Evolutionary conservation across 1,140 invertebrate genomes (phyloP).

Genomic region (Meloidogyne hapla): DNA sequence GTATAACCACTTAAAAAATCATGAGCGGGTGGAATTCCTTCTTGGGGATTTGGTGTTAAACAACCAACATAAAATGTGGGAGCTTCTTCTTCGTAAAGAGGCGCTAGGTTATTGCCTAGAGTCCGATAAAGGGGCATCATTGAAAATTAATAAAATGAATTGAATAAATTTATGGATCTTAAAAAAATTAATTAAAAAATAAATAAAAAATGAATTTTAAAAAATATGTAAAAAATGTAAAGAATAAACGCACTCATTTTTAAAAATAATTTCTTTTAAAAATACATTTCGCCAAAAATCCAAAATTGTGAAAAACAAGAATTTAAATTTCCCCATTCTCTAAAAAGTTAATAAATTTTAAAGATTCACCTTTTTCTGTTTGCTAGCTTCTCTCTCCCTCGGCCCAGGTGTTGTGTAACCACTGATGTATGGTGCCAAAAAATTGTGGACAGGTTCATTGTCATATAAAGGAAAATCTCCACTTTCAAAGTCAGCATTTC

Average conservation of each 20-base stretch:
- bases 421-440: conserved; percentile 50
- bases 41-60: neutral
- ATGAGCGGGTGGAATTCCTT: conserved; percentile 13
- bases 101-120: conserved; percentile 11
- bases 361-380: conserved; percentile 47
- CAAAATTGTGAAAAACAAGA: too few relatives aligned
- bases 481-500: conserved; percentile 13
- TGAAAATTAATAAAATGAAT: neutral
- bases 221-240: neutral
- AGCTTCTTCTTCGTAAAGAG: conserved; percentile 34
- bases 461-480: conserved; percentile 31
- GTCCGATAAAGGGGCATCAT: conserved; percentile 2
- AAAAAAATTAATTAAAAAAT: neutral
- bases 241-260: too few relatives aligned
- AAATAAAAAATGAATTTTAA: neutral
- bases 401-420: conserved; percentile 63
- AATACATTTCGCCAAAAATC: neutral
- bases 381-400: conserved; percentile 53
- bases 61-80: conserved; percentile 8
- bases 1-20: conserved; percentile 24
- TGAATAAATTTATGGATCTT: neutral
- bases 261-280: too few relatives aligned
- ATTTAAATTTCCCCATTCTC: too few relatives aligned
- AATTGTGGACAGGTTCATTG: conserved; percentile 47
- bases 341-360: too few relatives aligned